Base-by-base conservation (phyloP, 2,888 invertebrate species). In the Diplazon laetatorius region DNA sequence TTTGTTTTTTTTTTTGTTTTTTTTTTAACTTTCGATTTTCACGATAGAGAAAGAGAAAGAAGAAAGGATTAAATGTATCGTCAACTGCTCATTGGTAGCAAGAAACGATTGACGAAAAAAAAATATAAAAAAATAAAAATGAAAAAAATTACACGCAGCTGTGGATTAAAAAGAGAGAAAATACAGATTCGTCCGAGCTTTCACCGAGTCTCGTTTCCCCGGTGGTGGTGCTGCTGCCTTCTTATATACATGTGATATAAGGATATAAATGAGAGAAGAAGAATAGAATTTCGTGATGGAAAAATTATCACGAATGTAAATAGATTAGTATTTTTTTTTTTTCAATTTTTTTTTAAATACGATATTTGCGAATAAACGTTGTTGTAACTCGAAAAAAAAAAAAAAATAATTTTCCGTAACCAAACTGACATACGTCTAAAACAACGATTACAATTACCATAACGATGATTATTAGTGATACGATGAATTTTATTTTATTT, bases 181-280 rank as follows among this genome's bases (percentile, higher is more conserved):
- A 50, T 12, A 65, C 35, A 30, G 25, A 77, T 76, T 55, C 50
- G 60, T 70, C 30, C 22, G 52, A 65, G 76, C 59, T 71, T 66
- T 76, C 72, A 50, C 39, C 73, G 55, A 69, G 72, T 74, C 71
- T 66, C 48, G 62, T 75, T 69, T 50, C 42, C 48, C 69, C 52
- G 63, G 30, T 30, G 30, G 30, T 30, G 30, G 4, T 30, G 30
- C 30, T 30, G 30, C 30, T 87, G 87, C 85, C 85, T 87, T 85
- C 86, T 87, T 87, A 86, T 84, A 86, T 86, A 84, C 83, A 83
- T 81, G 83, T 87, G 87, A 86, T 86, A 87, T 85, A 85, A 87
- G 87, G 48, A 78, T 78, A 70, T 16, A 69, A 48, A 82, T n/a
- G 63, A 85, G 83, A 86, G 75, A 71, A 76, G 76, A 75, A 70